Conservation (phyloP, 2,797 vertebrate genomes). For the Phyllotis vaccarum region DNA sequence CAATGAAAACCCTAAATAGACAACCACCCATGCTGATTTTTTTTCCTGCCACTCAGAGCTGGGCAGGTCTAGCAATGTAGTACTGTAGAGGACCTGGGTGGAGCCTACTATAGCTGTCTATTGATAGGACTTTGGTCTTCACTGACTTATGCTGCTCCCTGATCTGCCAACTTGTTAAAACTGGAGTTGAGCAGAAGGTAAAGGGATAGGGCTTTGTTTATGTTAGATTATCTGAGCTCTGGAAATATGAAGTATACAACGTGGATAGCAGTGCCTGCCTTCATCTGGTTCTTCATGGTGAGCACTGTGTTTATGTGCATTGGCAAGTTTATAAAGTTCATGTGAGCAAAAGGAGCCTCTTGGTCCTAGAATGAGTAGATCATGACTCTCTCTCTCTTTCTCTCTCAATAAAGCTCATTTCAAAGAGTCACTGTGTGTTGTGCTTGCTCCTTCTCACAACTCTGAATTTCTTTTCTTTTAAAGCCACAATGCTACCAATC, state of each 20-base stretch:
- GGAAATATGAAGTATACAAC: neutral
- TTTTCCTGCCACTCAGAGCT: neutral
- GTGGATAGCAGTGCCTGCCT: neutral
- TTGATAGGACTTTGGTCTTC: neutral
- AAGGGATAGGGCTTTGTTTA: neutral
- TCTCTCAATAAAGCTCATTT: neutral
- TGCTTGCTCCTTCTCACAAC: neutral
- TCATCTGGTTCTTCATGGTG: neutral
- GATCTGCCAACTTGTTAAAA: accelerated
- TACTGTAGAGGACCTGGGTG: neutral
- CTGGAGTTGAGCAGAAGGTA: neutral
- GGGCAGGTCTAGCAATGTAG: neutral
- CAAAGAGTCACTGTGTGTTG: neutral
- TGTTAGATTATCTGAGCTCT: neutral
- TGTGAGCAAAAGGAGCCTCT: neutral
- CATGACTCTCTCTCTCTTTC: neutral
- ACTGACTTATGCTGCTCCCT: neutral
- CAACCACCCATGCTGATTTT: neutral
- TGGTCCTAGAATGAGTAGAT: neutral
- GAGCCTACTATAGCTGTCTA: neutral
- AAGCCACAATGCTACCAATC: neutral
- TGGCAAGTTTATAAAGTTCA: neutral
- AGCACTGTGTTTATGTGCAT: neutral
- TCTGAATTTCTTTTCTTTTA: neutral
- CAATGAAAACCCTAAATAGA: neutral